Evolutionary conservation across 1,140 invertebrate genomes (phyloP).

Genomic region (Hestina assimilis): DNA sequence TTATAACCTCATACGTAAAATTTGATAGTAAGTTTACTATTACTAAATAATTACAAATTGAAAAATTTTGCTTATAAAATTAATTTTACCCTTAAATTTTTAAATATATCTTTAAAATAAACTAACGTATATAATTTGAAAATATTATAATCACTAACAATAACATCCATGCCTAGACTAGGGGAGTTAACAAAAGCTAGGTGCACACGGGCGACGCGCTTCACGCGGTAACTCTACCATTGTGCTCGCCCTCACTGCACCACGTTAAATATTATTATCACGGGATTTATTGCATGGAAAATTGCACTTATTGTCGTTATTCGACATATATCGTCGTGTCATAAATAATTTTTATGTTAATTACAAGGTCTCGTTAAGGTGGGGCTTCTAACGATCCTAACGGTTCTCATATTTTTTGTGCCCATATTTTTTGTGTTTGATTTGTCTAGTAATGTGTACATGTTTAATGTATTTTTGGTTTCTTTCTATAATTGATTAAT

Average conservation of each 20-base stretch:
- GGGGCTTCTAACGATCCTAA: slow-evolving; percentile 34
- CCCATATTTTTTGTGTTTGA: no score
- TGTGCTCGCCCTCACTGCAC: slow-evolving; percentile 37
- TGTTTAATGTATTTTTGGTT: no score
- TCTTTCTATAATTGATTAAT: no score
- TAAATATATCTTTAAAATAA: neutral
- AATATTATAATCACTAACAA: slow-evolving; percentile 21
- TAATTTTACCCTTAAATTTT: neutral
- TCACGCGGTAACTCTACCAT: slow-evolving; percentile 45
- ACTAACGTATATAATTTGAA: slow-evolving; percentile 7
- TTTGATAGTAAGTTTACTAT: no score
- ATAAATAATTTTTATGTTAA: slow-evolving; percentile 74
- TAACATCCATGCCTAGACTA: slow-evolving; percentile 15
- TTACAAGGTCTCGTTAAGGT: slow-evolving; percentile 46
- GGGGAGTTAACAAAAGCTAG: slow-evolving; percentile 47
- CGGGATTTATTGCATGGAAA: slow-evolving; percentile 70
- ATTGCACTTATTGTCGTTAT: slow-evolving; percentile 65
- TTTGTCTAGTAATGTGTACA: no score
- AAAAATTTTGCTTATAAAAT: neutral
- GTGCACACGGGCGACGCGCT: slow-evolving; percentile 41
- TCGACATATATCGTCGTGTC: slow-evolving; percentile 29
- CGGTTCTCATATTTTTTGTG: slow-evolving; percentile 27
- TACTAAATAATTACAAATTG: no score
- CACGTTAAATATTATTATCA: slow-evolving; percentile 68
- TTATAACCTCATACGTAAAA: no score